phyloP scores from a whole-genome alignment of 2,113 vertebrate genomes.

The Stictonetta naevosa region DNA sequence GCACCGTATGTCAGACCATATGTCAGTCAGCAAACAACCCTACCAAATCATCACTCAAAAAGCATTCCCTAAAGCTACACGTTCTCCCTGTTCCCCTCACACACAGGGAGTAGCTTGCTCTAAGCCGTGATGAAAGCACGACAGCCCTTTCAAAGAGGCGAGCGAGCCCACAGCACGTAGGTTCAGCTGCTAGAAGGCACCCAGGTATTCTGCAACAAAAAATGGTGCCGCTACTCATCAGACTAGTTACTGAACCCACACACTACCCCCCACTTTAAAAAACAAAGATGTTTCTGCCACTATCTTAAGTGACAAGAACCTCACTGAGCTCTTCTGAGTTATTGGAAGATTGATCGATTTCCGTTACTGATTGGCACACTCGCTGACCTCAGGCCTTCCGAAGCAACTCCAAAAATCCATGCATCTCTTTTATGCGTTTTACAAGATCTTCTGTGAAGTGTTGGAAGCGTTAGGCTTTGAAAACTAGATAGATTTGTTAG shows the following conservation, averaged over 20 bases:
- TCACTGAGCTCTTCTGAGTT: neutral
- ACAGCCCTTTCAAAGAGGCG: neutral
- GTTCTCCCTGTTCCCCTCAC: neutral
- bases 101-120: neutral
- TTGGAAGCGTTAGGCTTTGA: neutral
- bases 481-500: accelerated
- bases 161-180: neutral
- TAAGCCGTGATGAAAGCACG: neutral
- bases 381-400: neutral
- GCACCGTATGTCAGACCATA: conserved; percentile 57
- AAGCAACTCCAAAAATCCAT: neutral
- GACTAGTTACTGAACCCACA: neutral
- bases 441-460: neutral
- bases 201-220: neutral
- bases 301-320: neutral
- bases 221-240: neutral
- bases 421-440: accelerated
- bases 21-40: conserved; percentile 58
- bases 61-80: neutral
- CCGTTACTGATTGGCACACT: too few relatives aligned
- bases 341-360: neutral
- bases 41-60: neutral
- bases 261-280: neutral
- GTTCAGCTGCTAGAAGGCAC: neutral
- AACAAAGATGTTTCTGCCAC: neutral